A percentile compares a stretch with the other conserved stretches of the same genome.
Conservation (phyloP, 2,113 vertebrate genomes). For the Notechis scutatus region DNA sequence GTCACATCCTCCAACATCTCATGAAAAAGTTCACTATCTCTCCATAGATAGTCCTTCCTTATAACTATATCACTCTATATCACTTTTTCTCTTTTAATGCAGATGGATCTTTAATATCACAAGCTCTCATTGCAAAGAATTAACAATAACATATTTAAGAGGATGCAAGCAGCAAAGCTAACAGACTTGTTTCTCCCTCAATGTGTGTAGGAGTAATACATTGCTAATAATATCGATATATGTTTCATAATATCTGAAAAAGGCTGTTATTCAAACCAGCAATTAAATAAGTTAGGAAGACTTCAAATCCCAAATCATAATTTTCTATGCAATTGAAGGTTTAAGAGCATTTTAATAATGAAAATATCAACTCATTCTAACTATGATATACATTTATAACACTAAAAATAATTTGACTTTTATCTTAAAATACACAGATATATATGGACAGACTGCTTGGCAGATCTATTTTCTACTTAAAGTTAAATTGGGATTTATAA, state of each 20-base stretch:
- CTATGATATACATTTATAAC: background rate
- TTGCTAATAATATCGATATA: background rate
- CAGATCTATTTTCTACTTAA: background rate
- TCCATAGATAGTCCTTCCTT: background rate
- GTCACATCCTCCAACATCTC: background rate
- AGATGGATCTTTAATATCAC: background rate
- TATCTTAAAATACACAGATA: background rate
- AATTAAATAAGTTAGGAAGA: background rate
- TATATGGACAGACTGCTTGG: background rate
- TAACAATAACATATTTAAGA: background rate
- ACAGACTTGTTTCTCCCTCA: background rate
- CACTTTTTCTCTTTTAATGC: background rate
- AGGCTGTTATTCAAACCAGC: background rate
- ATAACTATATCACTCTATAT: background rate
- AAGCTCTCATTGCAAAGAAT: background rate
- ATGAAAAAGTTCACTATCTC: background rate
- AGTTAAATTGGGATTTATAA: background rate
- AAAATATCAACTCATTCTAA: background rate
- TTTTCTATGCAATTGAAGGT: background rate
- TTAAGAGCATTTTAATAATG: background rate
- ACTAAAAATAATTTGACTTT: background rate
- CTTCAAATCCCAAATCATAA: background rate
- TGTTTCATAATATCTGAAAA: background rate
- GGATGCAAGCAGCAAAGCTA: background rate
- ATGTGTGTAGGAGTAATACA: background rate